phyloP scores from a whole-genome alignment of 2,113 vertebrate genomes.

The Oreochromis spilurus region DNA sequence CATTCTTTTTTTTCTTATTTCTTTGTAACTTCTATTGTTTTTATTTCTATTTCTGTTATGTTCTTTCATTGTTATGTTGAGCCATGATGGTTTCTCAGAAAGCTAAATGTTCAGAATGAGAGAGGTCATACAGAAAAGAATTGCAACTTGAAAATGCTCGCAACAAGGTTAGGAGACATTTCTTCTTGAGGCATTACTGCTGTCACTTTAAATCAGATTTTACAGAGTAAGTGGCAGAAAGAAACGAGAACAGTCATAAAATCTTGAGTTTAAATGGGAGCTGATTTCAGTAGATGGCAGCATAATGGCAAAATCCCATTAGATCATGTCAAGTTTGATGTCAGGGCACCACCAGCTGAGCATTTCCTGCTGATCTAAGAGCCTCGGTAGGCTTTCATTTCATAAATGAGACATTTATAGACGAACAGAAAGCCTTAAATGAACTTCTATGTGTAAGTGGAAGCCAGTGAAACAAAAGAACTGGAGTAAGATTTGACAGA shows the following conservation, averaged over 20 bases:
- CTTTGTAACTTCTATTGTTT: neutral
- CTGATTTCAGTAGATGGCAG: neutral
- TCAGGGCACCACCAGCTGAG: neutral
- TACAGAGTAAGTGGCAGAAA: neutral
- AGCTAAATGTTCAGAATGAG: neutral
- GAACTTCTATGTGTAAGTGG: neutral
- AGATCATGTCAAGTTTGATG: neutral
- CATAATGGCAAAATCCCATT: neutral
- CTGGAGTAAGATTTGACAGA: neutral
- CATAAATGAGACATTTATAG: neutral
- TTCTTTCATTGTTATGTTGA: neutral
- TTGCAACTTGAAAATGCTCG: neutral
- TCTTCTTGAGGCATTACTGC: neutral
- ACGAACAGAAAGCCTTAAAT: neutral
- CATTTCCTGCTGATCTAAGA: neutral
- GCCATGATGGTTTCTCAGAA: neutral
- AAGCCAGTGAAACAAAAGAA: neutral
- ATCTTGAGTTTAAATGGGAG: neutral
- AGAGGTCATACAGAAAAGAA: neutral
- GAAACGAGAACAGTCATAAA: rapidly evolving
- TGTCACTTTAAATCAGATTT: neutral
- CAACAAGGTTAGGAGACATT: rapidly evolving
- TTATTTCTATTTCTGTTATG: neutral
- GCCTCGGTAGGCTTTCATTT: neutral
- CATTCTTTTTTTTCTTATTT: neutral